Percentiles rank a stretch among this genome's conserved stretches.
These are phyloP conservation scores for Anastrepha ludens DNA, from an alignment of 1,140 invertebrate genomes.

Conservation along the genomic window DNA sequence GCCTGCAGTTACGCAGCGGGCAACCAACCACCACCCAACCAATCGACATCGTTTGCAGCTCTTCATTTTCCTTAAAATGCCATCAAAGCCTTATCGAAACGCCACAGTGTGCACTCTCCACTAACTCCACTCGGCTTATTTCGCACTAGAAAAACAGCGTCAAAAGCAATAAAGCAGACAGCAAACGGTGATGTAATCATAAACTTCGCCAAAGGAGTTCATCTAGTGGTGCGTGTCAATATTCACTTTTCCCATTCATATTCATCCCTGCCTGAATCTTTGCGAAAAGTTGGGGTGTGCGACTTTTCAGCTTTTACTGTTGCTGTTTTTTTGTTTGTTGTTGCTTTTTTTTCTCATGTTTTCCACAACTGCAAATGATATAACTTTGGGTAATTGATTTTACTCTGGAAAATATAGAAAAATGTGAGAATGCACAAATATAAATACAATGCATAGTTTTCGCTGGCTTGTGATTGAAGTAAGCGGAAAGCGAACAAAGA, in stretches of 20 bases:
- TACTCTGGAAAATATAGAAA: no score
- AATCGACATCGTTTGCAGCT: neutral
- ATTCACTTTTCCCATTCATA: neutral
- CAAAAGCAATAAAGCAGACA: neutral
- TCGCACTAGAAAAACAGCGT: neutral
- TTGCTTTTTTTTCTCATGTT: neutral
- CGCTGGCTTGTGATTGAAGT: no score
- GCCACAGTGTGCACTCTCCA: neutral
- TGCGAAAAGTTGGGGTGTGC: neutral
- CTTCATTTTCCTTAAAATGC: neutral
- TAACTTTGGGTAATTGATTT: no score
- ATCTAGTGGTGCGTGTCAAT: constrained; percentile 3
- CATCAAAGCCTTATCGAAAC: constrained; percentile 4
- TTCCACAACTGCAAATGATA: neutral
- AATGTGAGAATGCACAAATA: no score
- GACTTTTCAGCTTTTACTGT: neutral
- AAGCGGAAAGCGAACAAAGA: no score
- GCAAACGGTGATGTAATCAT: neutral
- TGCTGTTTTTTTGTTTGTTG: no score
- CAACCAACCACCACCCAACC: neutral
- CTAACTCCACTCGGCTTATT: neutral
- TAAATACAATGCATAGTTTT: no score
- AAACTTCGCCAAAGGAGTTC: constrained; percentile 24
- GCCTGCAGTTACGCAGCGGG: neutral
- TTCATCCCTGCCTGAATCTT: neutral